Base-by-base conservation (phyloP, 2,888 invertebrate species). In the Aquatica leii region DNA sequence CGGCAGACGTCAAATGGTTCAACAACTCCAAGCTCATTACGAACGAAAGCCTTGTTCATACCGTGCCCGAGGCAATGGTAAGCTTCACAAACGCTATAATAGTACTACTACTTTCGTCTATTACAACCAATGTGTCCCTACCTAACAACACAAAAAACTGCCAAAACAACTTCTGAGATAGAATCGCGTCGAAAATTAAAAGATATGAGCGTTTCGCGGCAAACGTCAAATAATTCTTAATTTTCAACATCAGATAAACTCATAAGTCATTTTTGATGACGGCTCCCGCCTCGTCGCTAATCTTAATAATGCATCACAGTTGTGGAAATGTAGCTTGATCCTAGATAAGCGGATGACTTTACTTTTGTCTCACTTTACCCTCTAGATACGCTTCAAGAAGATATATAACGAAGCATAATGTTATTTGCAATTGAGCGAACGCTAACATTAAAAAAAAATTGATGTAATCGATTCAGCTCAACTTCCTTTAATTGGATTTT, bases 1-100 rank as follows among this genome's bases (percentile, higher is more conserved):
- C 93, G 0, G 95, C 95, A 8, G 88, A 87, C 71, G 86, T 96
- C 63, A 88, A 90, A 61, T 96, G 95, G 95, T 92, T 86, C 82
- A 95, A 95, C 79, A 89, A 90, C 14, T 89, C 92, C 0, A 81
- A 84, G 51, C 77, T 77, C 51, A 78, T 82, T 55, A 74, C 75
- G 37, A 71, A 78, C 63, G 68, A 67, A 24, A 69, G 70, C 60
- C 68, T 66, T 58, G 70, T 74, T 59, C 66, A 76, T 40, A 70
- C 70, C 11, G 70, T 67, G 40, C 69, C 70, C 24, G 68, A 70
- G 68, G 68, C 67, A 11, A 72, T 68, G 71, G 74, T 74, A 69
- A 24, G 62, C 56, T 56, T 17, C 56, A 15, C 53, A 59, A 59
- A 62, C 40, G 35, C 34, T 8, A 8, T 58, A 41, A 43, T 43